These are phyloP conservation scores for Fistularia tabacaria DNA, from an alignment of 2,797 vertebrate genomes.

Conservation along the genomic window DNA sequence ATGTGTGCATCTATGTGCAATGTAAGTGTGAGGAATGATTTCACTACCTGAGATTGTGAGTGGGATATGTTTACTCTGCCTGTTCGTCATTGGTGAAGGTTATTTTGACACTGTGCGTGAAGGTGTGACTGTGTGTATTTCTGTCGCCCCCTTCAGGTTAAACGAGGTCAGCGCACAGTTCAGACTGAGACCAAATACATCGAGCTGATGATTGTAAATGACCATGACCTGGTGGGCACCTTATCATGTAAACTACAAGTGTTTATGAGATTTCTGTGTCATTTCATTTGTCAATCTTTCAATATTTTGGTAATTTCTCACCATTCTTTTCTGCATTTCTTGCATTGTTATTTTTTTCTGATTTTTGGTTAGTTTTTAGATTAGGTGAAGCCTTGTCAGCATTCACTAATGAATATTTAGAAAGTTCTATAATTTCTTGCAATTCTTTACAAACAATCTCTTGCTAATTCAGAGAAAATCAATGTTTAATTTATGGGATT, in stretches of 20 bases:
- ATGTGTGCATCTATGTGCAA: constrained; percentile 17
- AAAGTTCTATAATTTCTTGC: too few relatives aligned
- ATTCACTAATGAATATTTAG: too few relatives aligned
- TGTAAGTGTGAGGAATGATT: background rate
- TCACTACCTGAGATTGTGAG: too few relatives aligned
- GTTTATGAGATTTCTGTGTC: too few relatives aligned
- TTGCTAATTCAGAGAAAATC: too few relatives aligned
- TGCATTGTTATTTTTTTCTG: too few relatives aligned
- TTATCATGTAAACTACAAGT: background rate
- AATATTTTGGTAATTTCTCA: background rate
- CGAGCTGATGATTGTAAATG: constrained; percentile 92
- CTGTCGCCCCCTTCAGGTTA: constrained; percentile 72
- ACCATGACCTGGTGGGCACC: constrained; percentile 84
- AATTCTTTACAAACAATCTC: too few relatives aligned
- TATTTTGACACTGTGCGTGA: constrained; percentile 21
- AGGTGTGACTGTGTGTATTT: constrained; percentile 12
- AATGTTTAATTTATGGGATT: too few relatives aligned
- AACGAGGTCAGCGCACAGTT: constrained; percentile 83
- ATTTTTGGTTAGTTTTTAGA: too few relatives aligned
- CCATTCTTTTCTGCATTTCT: background rate
- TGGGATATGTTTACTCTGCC: background rate
- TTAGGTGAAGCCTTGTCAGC: too few relatives aligned
- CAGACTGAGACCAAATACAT: constrained; percentile 97
- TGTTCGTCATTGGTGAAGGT: constrained; percentile 46
- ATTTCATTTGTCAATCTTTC: too few relatives aligned